A percentile compares a stretch with the other conserved stretches of the same genome.
phyloP scores from a whole-genome alignment of 2,113 vertebrate genomes.

The Amblyornis subalaris region DNA sequence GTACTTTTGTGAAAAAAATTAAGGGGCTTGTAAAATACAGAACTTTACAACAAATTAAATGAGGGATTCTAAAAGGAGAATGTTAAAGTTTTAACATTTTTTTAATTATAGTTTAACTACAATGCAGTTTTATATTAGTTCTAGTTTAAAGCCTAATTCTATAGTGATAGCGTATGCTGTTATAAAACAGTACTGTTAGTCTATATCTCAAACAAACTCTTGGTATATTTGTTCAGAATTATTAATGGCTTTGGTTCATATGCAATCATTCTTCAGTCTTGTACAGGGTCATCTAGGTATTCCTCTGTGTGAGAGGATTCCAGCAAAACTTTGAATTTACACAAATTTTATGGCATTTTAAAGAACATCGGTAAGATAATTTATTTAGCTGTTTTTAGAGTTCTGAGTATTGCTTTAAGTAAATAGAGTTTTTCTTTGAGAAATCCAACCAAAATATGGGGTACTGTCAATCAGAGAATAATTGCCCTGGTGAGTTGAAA shows the following conservation, averaged over 20 bases:
- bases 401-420: not conserved
- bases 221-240: not conserved
- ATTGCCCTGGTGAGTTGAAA: not conserved
- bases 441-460: not conserved
- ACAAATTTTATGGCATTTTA: not conserved
- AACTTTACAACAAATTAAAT: not conserved
- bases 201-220: not conserved
- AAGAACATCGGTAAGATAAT: not conserved
- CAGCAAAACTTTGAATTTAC: not conserved
- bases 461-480: not conserved
- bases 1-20: not conserved
- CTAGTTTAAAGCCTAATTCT: not conserved
- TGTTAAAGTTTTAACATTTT: not conserved
- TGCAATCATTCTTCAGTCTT: not conserved
- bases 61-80: not conserved
- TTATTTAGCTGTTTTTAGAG: not conserved
- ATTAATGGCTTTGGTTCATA: not conserved
- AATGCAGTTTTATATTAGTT: not conserved
- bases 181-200: not conserved
- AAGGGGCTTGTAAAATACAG: not conserved
- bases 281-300: not conserved
- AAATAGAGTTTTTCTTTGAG: not conserved
- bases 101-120: not conserved
- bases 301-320: not conserved
- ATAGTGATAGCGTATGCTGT: not conserved